Evolutionary conservation across 2,113 vertebrate species (phyloP).

Genomic region (Prinia subflava): DNA sequence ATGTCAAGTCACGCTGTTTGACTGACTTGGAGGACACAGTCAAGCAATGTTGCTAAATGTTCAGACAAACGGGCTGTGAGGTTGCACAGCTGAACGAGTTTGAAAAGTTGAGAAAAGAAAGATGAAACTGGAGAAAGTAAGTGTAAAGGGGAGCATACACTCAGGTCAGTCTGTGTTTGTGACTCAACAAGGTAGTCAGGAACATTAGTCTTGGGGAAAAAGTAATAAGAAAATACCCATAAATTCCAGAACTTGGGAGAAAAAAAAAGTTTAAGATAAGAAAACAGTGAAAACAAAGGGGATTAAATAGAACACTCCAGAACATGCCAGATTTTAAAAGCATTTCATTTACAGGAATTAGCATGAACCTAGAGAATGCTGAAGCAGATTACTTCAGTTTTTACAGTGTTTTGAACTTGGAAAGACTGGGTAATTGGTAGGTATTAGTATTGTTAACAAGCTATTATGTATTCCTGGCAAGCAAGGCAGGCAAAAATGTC

Average conservation of each 20-base stretch:
- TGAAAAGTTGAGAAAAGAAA: neutral
- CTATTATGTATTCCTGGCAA: neutral
- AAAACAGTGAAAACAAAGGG: neutral
- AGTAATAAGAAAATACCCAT: accelerated
- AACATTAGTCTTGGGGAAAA: neutral
- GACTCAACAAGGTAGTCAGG: neutral
- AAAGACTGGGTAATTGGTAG: conserved; percentile 13
- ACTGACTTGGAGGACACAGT: neutral
- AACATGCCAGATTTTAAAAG: neutral
- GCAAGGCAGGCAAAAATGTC: neutral
- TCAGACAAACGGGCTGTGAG: neutral
- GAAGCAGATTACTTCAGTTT: conserved; percentile 7
- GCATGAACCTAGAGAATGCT: neutral
- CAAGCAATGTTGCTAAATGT: neutral
- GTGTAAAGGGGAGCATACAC: neutral
- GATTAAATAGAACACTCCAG: neutral
- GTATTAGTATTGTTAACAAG: conserved; percentile 5
- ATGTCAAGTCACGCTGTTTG: neutral
- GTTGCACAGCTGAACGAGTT: neutral
- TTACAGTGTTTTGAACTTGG: conserved; percentile 15
- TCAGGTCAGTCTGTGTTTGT: neutral
- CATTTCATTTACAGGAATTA: neutral
- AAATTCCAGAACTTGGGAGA: neutral
- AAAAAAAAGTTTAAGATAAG: neutral
- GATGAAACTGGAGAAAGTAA: neutral